Conservation (phyloP, 2,797 vertebrate species). For the Leptodactylus fallax region DNA sequence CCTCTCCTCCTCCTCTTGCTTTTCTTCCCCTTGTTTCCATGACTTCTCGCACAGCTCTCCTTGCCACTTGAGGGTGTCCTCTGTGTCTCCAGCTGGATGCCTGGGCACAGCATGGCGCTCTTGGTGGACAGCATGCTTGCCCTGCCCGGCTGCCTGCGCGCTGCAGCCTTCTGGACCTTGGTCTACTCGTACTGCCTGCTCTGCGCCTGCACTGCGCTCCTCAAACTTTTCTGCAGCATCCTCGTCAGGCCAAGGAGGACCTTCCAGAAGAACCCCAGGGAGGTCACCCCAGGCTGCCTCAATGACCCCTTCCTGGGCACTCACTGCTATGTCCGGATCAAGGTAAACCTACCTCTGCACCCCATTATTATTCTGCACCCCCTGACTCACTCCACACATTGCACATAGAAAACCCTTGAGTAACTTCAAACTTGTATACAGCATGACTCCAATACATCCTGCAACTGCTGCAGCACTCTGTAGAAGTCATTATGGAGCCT, state of each 20-base stretch:
- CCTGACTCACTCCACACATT: background rate
- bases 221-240: conserved; percentile 93
- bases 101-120: conserved; percentile 43
- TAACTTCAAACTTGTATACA: conserved; percentile 42
- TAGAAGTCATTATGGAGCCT: background rate
- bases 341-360: conserved; percentile 80
- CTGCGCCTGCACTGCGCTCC: conserved; percentile 83
- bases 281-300: conserved; percentile 88
- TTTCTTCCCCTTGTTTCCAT: conserved; percentile 53
- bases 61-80: conserved; percentile 23
- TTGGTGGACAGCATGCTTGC: conserved; percentile 37
- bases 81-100: conserved; percentile 17
- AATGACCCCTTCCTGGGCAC: conserved; percentile 95
- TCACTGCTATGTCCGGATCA: conserved; percentile 95
- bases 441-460: conserved; percentile 8
- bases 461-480: background rate
- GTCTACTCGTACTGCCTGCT: conserved; percentile 89
- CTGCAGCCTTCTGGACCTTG: conserved; percentile 87
- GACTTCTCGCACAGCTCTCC: conserved; percentile 53
- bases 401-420: background rate
- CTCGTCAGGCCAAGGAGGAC: conserved; percentile 83
- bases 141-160: conserved; percentile 66
- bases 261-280: conserved; percentile 85
- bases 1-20: conserved; percentile 39
- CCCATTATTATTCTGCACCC: background rate